phyloP scores from a whole-genome alignment of 2,888 invertebrate genomes.

The Drosophila subquinaria region DNA sequence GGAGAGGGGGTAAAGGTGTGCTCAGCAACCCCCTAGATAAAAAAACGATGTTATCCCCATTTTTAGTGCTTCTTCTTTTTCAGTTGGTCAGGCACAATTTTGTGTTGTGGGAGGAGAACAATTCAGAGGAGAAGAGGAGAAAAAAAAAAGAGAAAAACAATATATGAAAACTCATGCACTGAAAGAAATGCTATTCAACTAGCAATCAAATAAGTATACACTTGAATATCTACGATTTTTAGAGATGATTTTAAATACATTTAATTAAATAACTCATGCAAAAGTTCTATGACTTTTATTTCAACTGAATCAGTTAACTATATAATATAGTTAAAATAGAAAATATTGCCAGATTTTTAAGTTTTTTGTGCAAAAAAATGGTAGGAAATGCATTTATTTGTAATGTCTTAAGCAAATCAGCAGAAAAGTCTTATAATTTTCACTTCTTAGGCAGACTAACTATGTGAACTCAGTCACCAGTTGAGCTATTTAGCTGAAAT shows the following conservation, averaged over 20 bases:
- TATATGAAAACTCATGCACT: neutral
- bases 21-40: conserved; percentile 45
- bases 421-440: neutral
- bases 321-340: neutral
- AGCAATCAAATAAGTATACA: accelerated
- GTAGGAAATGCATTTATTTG: neutral
- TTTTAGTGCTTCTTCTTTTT: conserved; percentile 51
- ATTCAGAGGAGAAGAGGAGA: neutral
- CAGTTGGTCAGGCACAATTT: conserved; percentile 45
- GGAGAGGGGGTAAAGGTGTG: neutral
- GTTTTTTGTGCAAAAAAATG: neutral
- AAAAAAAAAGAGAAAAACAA: neutral
- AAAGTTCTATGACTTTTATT: neutral
- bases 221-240: neutral
- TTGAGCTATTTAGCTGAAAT: neutral
- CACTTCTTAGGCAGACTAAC: neutral
- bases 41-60: conserved; percentile 61
- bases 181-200: neutral
- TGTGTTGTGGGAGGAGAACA: neutral
- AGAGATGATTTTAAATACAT: too few relatives aligned
- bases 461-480: neutral
- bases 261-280: too few relatives aligned
- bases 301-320: neutral
- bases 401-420: neutral
- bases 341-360: neutral